Evolutionary conservation across 2,113 vertebrate genomes (phyloP).

Genomic region (Osmerus eperlanus): DNA sequence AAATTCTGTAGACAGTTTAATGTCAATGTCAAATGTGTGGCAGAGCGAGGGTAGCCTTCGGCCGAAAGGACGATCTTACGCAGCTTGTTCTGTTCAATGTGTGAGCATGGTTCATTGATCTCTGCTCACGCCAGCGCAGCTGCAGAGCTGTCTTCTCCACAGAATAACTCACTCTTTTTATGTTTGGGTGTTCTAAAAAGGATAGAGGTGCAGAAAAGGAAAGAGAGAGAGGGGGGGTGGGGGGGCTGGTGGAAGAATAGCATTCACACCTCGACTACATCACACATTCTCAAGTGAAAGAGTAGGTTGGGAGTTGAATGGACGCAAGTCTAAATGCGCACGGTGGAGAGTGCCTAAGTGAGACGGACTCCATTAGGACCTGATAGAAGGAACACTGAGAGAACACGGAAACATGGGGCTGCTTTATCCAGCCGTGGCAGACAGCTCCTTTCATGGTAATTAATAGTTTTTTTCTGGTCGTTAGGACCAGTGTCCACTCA

Average conservation of each 20-base stretch:
- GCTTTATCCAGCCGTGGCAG: slow-evolving; percentile 55
- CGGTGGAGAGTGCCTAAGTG: slow-evolving; percentile 37
- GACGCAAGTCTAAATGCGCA: slow-evolving; percentile 52
- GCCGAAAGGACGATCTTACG: not conserved
- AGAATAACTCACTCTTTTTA: slow-evolving; percentile 1
- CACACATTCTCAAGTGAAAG: slow-evolving; percentile 46
- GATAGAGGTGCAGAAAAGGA: slow-evolving; percentile 1
- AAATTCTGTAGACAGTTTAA: too few species aligned
- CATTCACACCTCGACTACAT: slow-evolving; percentile 42
- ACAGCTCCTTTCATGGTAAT: slow-evolving; percentile 53
- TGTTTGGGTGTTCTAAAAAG: not conserved
- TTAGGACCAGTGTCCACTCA: slow-evolving; percentile 29
- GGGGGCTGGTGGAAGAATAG: slow-evolving; percentile 15
- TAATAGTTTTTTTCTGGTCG: slow-evolving; percentile 55
- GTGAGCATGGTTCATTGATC: slow-evolving; percentile 11
- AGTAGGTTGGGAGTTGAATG: slow-evolving; percentile 53
- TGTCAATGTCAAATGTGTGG: too few species aligned
- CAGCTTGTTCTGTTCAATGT: not conserved
- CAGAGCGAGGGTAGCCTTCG: not conserved
- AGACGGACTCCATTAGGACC: slow-evolving; percentile 10
- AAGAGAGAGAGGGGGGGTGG: not conserved
- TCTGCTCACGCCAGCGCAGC: not conserved
- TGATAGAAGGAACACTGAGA: slow-evolving; percentile 3
- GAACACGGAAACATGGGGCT: slow-evolving; percentile 17
- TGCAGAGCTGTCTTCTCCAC: not conserved